Evolutionary conservation across 2,888 invertebrate species (phyloP), one percentile per base, ranked within the genome.

Genomic region (Rhagophthalmus giganteus): DNA sequence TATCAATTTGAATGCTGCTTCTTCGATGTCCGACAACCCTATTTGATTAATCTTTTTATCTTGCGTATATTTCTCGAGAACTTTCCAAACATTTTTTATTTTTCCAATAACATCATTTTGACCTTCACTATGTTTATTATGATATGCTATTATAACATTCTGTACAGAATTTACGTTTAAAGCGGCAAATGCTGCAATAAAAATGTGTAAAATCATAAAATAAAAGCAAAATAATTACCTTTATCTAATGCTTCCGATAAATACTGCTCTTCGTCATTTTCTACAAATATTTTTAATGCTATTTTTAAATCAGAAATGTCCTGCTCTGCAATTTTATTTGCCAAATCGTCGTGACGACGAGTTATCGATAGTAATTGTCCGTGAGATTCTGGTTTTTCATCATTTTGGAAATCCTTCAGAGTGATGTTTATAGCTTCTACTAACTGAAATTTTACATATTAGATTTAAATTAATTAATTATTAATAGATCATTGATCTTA

Each of bases 21-120:
- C 89, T 59, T 93, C 92, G n/a, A 95, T 81, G 74, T 96, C 95
- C 1, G 94, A 89, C 25, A 95, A 83, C 20, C 96, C 96, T 15
- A 94, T 77, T 63, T 88, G 86, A 9, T 80, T 78, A 2, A 86
- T 65, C 64, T 91, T 83, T 75, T 81, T 83, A 66, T 71, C 70
- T 8, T 76, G 70, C 0, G 87, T 85, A 60, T 86, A 87, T 13
- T 83, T 80, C 70, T 95, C 93, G 11, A 94, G 73, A 0, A 82
- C 79, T 16, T 74, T 77, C 94, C 95, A 96, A 39, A 93, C 78
- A 7, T 81, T 78, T 69, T 89, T 83, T 40, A 95, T 80, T 13
- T 83, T 81, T 0, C 82, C 79, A 13, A 90, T 68, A 3, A 74
- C 67, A 31, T 78, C 53, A 54, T 67, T 59, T 57, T 58, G 56